Evolutionary conservation across 2,888 invertebrate genomes (phyloP).

Genomic region (Byasa hedistus): DNA sequence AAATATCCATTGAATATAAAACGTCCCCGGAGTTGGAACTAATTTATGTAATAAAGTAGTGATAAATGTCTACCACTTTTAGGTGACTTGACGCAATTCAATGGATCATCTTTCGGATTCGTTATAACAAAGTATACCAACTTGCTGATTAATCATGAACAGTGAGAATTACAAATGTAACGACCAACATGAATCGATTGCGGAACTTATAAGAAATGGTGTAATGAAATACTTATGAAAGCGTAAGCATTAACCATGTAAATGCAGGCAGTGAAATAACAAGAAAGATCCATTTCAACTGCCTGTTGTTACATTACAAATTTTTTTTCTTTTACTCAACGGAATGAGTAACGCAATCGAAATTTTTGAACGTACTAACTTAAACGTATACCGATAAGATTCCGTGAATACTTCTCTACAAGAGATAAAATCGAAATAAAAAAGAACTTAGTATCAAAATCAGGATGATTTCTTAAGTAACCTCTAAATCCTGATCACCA

Average conservation of each 20-base stretch:
- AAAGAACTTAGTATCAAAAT: too few species aligned
- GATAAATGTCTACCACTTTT: too few species aligned
- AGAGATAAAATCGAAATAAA: too few species aligned
- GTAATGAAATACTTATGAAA: not conserved
- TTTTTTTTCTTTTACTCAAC: not conserved
- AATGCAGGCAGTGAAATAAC: not conserved
- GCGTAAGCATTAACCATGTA: not conserved
- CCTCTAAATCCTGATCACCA: too few species aligned
- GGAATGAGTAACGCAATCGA: not conserved
- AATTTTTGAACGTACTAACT: too few species aligned
- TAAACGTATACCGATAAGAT: too few species aligned
- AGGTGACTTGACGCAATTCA: too few species aligned
- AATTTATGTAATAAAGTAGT: too few species aligned
- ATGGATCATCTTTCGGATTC: not conserved
- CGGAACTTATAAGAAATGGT: not conserved
- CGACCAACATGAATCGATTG: not conserved
- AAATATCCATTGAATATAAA: too few species aligned
- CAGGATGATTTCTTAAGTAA: too few species aligned
- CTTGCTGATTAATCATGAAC: not conserved
- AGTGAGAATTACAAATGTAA: not conserved
- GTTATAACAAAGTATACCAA: not conserved
- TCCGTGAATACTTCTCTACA: too few species aligned
- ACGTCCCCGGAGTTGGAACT: too few species aligned
- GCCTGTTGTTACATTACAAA: not conserved
- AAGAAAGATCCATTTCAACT: not conserved